phyloP scores from a whole-genome alignment of 2,888 invertebrate genomes.

The Panorpa germanica region DNA sequence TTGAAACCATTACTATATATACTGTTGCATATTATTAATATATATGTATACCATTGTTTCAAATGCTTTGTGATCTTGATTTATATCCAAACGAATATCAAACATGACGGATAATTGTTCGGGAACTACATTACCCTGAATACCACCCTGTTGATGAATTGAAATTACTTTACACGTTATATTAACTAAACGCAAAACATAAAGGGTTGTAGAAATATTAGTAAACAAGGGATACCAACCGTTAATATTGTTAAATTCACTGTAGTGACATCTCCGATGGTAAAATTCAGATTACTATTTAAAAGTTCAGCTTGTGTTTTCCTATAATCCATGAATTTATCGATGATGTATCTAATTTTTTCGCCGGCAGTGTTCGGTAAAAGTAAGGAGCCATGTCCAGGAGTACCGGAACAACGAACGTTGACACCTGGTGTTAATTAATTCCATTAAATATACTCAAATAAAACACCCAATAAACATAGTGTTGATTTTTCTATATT shows the following conservation, averaged over 20 bases:
- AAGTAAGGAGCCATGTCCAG: slow-evolving; percentile 76
- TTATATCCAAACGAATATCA: slow-evolving; percentile 52
- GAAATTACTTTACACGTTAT: too few relatives aligned
- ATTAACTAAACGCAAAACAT: too few relatives aligned
- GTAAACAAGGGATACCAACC: too few relatives aligned
- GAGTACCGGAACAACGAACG: slow-evolving; percentile 59
- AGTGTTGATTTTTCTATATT: too few relatives aligned
- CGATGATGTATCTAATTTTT: slow-evolving; percentile 53
- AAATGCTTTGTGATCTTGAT: too few relatives aligned
- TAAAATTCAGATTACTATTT: slow-evolving; percentile 40
- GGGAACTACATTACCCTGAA: slow-evolving; percentile 83
- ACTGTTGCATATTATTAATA: too few relatives aligned
- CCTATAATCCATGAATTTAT: slow-evolving; percentile 54
- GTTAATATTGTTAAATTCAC: slow-evolving; percentile 63
- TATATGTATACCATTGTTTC: too few relatives aligned
- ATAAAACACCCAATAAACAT: too few relatives aligned
- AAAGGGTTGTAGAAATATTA: too few relatives aligned
- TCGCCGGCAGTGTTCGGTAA: slow-evolving; percentile 68
- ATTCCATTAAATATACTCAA: too few relatives aligned
- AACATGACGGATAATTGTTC: slow-evolving; percentile 56
- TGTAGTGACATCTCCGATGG: slow-evolving; percentile 71
- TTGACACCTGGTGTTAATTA: slow-evolving; percentile 65
- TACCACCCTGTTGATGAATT: too few relatives aligned
- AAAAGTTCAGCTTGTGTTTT: slow-evolving; percentile 45
- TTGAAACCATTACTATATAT: too few relatives aligned